Evolutionary conservation across 2,113 vertebrate species (phyloP).

Genomic region (Diphyllodes magnificus): DNA sequence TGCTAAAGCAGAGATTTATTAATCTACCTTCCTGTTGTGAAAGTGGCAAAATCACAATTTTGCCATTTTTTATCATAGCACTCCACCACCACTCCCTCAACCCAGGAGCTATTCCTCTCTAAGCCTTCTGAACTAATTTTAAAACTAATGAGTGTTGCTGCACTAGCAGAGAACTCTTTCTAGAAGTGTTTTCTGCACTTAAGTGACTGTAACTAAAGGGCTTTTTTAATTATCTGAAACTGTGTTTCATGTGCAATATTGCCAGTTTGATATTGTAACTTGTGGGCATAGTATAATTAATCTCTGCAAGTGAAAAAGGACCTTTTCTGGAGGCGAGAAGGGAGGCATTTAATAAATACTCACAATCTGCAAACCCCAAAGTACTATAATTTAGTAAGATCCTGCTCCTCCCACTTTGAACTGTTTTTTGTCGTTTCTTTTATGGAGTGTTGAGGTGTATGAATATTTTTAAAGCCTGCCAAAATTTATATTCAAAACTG

Average conservation of each 20-base stretch:
- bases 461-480: not conserved
- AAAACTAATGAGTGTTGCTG: not conserved
- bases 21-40: not conserved
- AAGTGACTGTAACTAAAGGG: not conserved
- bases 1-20: not conserved
- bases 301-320: not conserved
- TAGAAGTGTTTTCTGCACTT: not conserved
- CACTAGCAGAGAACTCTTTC: not conserved
- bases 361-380: not conserved
- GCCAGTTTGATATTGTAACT: slow-evolving; percentile 9
- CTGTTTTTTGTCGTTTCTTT: not conserved
- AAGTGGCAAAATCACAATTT: not conserved
- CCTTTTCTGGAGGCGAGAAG: not conserved
- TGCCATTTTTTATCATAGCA: not conserved
- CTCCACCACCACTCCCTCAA: too few species aligned
- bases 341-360: not conserved
- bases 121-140: not conserved
- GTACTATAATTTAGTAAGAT: not conserved
- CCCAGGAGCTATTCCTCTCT: not conserved
- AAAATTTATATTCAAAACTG: not conserved
- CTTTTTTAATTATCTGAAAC: not conserved
- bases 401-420: not conserved
- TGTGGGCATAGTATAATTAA: slow-evolving; percentile 18
- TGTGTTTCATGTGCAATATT: not conserved
- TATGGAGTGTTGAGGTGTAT: not conserved